Evolutionary conservation across 2,888 invertebrate species (phyloP).

Genomic region (Drosophila limbata): DNA sequence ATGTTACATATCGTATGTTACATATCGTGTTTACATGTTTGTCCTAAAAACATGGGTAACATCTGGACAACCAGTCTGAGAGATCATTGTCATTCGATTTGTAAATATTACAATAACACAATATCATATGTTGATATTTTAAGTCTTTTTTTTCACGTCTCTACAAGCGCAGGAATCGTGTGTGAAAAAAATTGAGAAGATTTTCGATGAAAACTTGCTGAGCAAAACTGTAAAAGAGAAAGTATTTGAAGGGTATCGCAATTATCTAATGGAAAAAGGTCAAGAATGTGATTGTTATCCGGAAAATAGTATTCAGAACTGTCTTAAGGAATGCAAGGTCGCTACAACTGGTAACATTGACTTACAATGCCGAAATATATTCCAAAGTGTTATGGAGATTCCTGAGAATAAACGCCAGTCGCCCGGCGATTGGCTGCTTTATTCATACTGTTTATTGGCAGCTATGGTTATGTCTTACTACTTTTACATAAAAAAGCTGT

Average conservation of each 20-base stretch:
- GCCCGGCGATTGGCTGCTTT: background rate
- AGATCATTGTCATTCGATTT: background rate
- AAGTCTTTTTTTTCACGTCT: too few species aligned
- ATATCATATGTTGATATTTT: background rate
- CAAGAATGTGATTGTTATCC: background rate
- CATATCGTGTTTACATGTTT: too few species aligned
- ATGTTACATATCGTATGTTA: too few species aligned
- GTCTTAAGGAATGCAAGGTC: background rate
- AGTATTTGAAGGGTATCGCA: background rate
- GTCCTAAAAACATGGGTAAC: too few species aligned
- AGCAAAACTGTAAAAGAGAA: background rate
- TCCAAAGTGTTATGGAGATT: background rate
- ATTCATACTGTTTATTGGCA: background rate
- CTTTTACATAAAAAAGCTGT: background rate
- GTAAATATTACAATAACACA: background rate
- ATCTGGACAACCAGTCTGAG: too few species aligned
- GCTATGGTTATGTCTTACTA: background rate
- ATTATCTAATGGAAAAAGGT: background rate
- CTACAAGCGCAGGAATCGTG: too few species aligned
- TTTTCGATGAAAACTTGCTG: background rate
- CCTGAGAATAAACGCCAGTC: background rate
- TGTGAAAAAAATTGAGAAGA: background rate
- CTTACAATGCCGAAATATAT: background rate
- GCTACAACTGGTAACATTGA: background rate
- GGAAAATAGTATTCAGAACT: background rate